phyloP scores from a whole-genome alignment of 2,113 vertebrate species.

The Aphyosemion australe region DNA sequence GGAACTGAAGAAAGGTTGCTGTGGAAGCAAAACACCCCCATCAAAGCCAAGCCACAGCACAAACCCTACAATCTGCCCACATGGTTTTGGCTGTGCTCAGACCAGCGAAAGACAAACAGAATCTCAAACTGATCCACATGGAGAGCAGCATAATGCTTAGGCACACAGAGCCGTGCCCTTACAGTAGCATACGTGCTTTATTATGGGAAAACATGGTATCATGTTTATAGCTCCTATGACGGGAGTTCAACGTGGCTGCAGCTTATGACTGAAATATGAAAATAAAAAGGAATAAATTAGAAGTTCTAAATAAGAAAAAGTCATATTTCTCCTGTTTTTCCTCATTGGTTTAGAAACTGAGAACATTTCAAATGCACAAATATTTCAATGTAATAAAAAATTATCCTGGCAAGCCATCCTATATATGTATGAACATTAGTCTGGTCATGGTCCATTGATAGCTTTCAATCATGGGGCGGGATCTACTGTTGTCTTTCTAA shows the following conservation, averaged over 20 bases:
- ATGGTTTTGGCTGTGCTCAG: conserved; percentile 46
- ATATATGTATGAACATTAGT: too few species aligned
- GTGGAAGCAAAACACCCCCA: conserved; percentile 33
- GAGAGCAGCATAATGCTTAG: conserved; percentile 19
- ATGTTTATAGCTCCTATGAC: neutral
- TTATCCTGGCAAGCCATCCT: too few species aligned
- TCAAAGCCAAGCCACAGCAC: conserved; percentile 46
- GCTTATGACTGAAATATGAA: too few species aligned
- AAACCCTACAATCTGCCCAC: conserved; percentile 28
- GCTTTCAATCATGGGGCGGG: too few species aligned
- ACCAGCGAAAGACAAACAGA: conserved; percentile 53
- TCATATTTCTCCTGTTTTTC: too few species aligned
- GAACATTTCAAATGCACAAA: too few species aligned
- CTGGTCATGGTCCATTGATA: too few species aligned
- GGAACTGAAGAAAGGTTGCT: conserved; percentile 20
- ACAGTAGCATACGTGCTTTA: neutral
- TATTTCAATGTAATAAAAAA: too few species aligned
- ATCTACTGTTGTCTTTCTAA: too few species aligned
- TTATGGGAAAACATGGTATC: neutral
- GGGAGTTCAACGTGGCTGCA: neutral
- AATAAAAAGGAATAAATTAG: neutral
- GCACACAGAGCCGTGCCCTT: neutral
- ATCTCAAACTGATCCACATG: conserved; percentile 12
- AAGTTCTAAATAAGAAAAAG: neutral
- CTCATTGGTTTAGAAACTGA: too few species aligned